phyloP scores from a whole-genome alignment of 2,888 invertebrate species.

The Exephanes ischioxanthus region DNA sequence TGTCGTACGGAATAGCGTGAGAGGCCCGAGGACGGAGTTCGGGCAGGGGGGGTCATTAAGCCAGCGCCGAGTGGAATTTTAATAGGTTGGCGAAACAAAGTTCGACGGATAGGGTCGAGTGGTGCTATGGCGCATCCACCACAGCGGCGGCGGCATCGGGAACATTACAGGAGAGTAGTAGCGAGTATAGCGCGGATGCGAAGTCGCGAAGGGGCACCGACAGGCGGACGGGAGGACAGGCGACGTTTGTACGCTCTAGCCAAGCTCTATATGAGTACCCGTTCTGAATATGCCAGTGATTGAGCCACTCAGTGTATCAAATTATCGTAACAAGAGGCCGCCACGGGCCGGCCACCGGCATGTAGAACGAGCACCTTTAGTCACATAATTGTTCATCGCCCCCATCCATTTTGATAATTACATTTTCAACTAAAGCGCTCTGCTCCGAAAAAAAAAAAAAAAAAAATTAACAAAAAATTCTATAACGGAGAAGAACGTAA shows the following conservation, averaged over 20 bases:
- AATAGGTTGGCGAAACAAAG: conserved; percentile 70
- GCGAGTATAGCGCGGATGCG: conserved; percentile 11
- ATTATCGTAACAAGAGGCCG: conserved; percentile 66
- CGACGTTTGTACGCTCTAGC: conserved; percentile 4
- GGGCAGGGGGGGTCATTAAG: conserved; percentile 73
- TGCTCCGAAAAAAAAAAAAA: background rate
- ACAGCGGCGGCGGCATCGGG: background rate
- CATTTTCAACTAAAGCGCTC: conserved; percentile 36
- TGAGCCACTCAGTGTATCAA: conserved; percentile 72
- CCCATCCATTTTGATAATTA: conserved; percentile 49
- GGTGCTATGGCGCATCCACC: conserved; percentile 1
- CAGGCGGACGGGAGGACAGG: conserved; percentile 35
- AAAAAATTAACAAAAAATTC: background rate
- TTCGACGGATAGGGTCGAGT: conserved; percentile 55
- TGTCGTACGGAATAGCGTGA: conserved; percentile 45
- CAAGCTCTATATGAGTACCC: conserved; percentile 20
- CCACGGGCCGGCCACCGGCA: conserved; percentile 18
- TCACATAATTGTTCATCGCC: conserved; percentile 51
- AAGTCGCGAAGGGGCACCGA: conserved; percentile 58
- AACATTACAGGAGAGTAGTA: background rate
- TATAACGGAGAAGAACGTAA: background rate
- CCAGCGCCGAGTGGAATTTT: conserved; percentile 71
- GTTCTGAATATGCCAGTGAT: conserved; percentile 72
- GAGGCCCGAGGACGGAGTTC: conserved; percentile 70
- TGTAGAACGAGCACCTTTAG: conserved; percentile 47